Conservation (phyloP, 2,888 invertebrate genomes). For the Amphipoea oculea region DNA sequence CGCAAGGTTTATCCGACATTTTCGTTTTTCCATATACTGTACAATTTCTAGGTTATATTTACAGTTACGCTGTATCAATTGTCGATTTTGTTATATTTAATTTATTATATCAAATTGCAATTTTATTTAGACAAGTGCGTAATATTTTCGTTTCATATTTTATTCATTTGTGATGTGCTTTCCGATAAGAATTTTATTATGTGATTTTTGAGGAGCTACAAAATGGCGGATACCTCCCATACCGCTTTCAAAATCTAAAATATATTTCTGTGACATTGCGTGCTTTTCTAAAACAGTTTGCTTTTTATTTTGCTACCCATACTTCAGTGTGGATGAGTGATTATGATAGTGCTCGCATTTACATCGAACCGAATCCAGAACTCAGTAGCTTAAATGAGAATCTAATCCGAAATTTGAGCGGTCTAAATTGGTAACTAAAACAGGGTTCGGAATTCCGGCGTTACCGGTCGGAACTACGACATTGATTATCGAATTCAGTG, state of each 20-base stretch:
- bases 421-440: constrained; percentile 22
- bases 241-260: neutral
- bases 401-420: neutral
- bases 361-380: constrained; percentile 5
- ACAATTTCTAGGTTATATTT: constrained; percentile 5
- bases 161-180: neutral
- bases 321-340: constrained; percentile 75
- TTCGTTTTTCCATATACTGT: constrained; percentile 15
- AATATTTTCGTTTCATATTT: neutral
- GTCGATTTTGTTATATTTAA: neutral
- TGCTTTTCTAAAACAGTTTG: constrained; percentile 63
- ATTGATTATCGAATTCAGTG: constrained; percentile 30
- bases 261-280: constrained; percentile 43
- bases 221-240: constrained; percentile 33
- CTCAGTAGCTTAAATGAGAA: constrained; percentile 12
- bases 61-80: neutral
- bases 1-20: constrained; percentile 38
- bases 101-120: neutral
- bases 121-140: constrained; percentile 25
- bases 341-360: constrained; percentile 69
- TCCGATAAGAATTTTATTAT: constrained; percentile 1
- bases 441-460: constrained; percentile 2
- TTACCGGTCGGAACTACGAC: neutral
- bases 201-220: neutral
- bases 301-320: constrained; percentile 56